These are phyloP conservation scores for Schizopygopsis malacanthus DNA, from an alignment of 2,797 vertebrate species.

Conservation along the genomic window DNA sequence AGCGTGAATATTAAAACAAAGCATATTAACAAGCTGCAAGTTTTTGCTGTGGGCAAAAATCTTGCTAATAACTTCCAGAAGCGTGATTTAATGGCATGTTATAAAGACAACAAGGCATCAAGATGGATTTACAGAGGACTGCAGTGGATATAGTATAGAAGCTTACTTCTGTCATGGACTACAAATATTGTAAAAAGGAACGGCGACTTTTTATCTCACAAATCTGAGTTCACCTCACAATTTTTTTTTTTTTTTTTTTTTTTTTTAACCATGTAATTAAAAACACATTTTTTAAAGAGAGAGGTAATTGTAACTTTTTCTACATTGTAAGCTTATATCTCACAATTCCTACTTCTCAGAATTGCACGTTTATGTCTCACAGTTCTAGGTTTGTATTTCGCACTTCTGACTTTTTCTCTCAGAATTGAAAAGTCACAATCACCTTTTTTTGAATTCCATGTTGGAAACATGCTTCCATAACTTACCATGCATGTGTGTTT, in stretches of 20 bases:
- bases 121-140: conserved; percentile 1
- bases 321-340: too few species aligned
- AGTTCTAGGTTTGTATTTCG: too few species aligned
- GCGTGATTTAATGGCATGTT: conserved; percentile 6
- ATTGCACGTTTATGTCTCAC: too few species aligned
- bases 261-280: too few species aligned
- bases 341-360: too few species aligned
- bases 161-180: background rate
- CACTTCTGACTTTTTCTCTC: too few species aligned
- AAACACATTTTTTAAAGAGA: too few species aligned
- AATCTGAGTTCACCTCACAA: too few species aligned
- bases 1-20: background rate
- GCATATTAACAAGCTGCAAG: background rate
- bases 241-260: too few species aligned
- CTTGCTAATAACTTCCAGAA: conserved; percentile 39
- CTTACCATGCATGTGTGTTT: background rate
- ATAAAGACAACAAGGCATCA: background rate
- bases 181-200: background rate
- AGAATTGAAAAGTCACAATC: too few species aligned
- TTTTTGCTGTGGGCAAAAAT: conserved; percentile 5
- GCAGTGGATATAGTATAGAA: background rate
- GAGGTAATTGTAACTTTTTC: too few species aligned
- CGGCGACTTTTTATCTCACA: background rate
- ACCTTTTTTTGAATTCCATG: too few species aligned
- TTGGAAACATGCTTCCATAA: background rate